phyloP scores from a whole-genome alignment of 1,140 invertebrate genomes.

The Drusus annulatus region DNA sequence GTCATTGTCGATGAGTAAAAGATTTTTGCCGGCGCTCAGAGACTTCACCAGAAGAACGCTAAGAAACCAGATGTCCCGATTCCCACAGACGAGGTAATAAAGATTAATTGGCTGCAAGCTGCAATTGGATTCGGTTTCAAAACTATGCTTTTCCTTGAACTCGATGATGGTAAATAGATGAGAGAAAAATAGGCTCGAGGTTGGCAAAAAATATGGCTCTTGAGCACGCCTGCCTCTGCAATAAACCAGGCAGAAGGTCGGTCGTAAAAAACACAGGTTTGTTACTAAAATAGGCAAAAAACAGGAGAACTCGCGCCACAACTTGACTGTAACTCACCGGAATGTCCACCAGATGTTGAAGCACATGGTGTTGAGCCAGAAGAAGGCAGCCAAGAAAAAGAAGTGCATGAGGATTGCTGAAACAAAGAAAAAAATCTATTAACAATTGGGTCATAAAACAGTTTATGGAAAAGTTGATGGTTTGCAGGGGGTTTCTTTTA shows the following conservation, averaged over 20 bases:
- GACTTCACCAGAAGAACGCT: too few relatives aligned
- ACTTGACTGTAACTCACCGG: conserved; percentile 76
- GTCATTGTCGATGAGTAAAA: too few relatives aligned
- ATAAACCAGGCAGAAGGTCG: not conserved
- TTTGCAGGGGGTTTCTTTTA: not conserved
- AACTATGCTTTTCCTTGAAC: too few relatives aligned
- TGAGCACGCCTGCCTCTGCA: not conserved
- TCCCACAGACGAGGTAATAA: conserved; percentile 26
- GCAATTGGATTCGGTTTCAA: too few relatives aligned
- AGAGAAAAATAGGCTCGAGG: too few relatives aligned
- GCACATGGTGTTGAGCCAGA: conserved; percentile 97
- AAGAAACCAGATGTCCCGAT: conserved; percentile 29
- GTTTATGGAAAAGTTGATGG: too few relatives aligned
- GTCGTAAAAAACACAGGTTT: not conserved
- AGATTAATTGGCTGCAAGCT: conserved; percentile 6
- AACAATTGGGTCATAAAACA: too few relatives aligned
- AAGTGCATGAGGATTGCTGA: conserved; percentile 91
- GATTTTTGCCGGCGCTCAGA: too few relatives aligned
- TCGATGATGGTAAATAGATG: too few relatives aligned
- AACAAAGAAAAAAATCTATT: conserved; percentile 67
- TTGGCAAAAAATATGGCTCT: too few relatives aligned
- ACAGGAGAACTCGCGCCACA: too few relatives aligned
- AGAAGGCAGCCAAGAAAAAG: conserved; percentile 94
- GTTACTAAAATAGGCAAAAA: too few relatives aligned
- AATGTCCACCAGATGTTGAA: conserved; percentile 97